Evolutionary conservation across 2,888 invertebrate species (phyloP).

Genomic region (Luperina testacea): DNA sequence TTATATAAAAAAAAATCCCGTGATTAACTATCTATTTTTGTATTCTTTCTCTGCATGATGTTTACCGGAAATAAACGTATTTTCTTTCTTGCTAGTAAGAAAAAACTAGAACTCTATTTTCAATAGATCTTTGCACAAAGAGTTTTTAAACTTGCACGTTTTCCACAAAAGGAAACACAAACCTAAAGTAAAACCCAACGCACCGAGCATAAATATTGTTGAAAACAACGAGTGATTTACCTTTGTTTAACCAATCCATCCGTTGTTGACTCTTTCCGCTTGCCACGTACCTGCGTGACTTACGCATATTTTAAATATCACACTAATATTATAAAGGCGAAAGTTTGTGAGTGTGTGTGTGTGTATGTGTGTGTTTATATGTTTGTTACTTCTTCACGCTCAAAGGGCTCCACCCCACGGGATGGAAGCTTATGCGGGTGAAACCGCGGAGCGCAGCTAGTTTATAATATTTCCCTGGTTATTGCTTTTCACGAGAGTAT

Average conservation of each 20-base stretch:
- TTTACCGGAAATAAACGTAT: no score
- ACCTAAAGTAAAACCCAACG: background rate
- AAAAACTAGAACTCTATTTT: background rate
- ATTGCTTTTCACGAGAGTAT: conserved; percentile 51
- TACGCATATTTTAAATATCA: conserved; percentile 38
- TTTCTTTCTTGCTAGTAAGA: background rate
- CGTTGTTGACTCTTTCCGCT: conserved; percentile 28
- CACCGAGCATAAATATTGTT: conserved; percentile 34
- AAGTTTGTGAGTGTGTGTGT: no score
- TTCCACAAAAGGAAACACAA: background rate
- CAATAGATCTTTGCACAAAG: background rate
- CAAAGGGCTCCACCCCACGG: no score
- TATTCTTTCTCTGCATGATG: no score
- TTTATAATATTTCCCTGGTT: conserved; percentile 46
- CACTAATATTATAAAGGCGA: no score
- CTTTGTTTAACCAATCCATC: conserved; percentile 33
- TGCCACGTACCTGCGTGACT: conserved; percentile 17
- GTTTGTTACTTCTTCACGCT: no score
- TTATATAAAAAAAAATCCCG: no score
- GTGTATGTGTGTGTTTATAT: no score
- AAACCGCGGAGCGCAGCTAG: no score
- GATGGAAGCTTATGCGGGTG: no score
- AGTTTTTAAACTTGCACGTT: background rate
- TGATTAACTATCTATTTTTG: no score
- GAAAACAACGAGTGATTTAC: conserved; percentile 24